Conservation (phyloP, 2,888 invertebrate species). For the Trypoxylon attenuatum region DNA sequence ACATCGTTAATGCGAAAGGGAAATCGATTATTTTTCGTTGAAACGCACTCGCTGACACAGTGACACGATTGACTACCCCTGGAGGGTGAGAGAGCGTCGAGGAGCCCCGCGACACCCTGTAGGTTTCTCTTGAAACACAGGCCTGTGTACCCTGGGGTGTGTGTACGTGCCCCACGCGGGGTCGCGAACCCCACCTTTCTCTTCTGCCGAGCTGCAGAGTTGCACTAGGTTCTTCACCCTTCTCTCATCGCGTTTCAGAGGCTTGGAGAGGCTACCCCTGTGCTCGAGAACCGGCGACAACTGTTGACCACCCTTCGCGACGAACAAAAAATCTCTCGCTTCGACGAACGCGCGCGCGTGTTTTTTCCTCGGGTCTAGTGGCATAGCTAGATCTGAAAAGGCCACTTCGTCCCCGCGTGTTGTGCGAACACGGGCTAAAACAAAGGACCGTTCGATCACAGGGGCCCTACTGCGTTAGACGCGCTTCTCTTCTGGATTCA, state of each 20-base stretch:
- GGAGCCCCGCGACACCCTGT: constrained; percentile 25
- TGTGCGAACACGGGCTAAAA: neutral
- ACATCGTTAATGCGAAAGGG: constrained; percentile 4
- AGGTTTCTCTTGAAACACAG: constrained; percentile 27
- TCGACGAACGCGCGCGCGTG: constrained; percentile 39
- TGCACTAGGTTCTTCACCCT: constrained; percentile 48
- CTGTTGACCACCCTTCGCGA: constrained; percentile 42
- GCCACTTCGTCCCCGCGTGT: constrained; percentile 4
- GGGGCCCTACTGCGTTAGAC: neutral
- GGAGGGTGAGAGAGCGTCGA: constrained; percentile 40
- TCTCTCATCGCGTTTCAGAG: constrained; percentile 44
- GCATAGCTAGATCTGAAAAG: neutral
- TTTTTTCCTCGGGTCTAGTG: constrained; percentile 30
- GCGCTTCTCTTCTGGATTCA: too few relatives aligned
- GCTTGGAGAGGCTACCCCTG: constrained; percentile 26
- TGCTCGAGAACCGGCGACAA: constrained; percentile 33
- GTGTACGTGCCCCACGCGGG: constrained; percentile 8
- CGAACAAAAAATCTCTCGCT: constrained; percentile 57
- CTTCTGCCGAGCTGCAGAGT: constrained; percentile 37
- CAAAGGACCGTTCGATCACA: neutral
- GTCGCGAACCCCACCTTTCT: constrained; percentile 31
- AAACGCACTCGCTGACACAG: constrained; percentile 60
- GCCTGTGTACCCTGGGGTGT: constrained; percentile 15
- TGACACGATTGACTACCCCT: constrained; percentile 66
- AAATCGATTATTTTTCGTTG: constrained; percentile 10